phyloP scores from a whole-genome alignment of 1,140 invertebrate genomes.

The Drosophila aff. region DNA sequence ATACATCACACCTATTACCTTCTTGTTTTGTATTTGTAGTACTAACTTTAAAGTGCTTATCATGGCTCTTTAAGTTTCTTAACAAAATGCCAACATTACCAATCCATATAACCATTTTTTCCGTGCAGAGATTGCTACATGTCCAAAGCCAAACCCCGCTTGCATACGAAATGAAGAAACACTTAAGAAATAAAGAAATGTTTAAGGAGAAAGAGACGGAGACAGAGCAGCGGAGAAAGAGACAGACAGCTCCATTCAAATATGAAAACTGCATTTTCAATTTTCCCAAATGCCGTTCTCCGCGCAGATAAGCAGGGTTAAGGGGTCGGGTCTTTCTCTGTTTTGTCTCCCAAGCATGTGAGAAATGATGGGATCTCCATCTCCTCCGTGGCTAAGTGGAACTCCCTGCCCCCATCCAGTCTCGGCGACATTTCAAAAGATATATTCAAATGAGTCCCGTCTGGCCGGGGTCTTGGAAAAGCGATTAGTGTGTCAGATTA shows the following conservation, averaged over 20 bases:
- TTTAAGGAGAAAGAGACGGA: conserved; percentile 2
- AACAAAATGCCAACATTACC: conserved; percentile 5
- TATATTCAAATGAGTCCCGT: conserved; percentile 39
- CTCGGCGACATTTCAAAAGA: conserved; percentile 36
- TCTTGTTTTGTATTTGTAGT: neutral
- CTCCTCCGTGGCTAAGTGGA: conserved; percentile 24
- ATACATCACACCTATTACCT: neutral
- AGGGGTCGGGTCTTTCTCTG: conserved; percentile 4
- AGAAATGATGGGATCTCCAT: conserved; percentile 41
- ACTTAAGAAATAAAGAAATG: conserved; percentile 14
- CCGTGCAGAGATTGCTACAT: conserved; percentile 30
- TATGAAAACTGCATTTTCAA: conserved; percentile 38
- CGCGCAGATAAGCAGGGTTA: conserved; percentile 17
- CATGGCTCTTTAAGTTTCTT: neutral
- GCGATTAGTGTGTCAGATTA: conserved; percentile 50
- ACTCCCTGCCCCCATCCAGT: neutral
- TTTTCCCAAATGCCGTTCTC: conserved; percentile 33
- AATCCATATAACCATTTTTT: conserved; percentile 10
- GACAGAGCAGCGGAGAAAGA: neutral
- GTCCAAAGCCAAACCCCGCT: conserved; percentile 20
- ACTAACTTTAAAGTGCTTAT: neutral
- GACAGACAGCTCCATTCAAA: conserved; percentile 16
- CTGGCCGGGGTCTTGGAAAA: conserved; percentile 3
- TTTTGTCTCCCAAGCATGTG: conserved; percentile 45
- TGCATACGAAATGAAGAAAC: conserved; percentile 33